Base-by-base conservation (phyloP, 2,113 vertebrate species). In the Stomatorhinus ivindoensis region DNA sequence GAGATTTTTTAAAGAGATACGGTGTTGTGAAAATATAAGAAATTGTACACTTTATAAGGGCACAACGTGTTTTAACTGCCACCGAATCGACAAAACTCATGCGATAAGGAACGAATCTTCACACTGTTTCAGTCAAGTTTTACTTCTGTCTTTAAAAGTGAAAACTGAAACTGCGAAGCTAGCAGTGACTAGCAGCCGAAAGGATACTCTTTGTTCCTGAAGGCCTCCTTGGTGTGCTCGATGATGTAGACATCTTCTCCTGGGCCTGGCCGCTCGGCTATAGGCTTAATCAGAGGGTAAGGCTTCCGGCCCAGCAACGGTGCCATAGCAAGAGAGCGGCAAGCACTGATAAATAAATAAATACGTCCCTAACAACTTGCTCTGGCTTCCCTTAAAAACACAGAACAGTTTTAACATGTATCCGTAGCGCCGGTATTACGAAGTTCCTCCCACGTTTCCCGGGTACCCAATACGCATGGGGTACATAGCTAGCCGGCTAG, bases 161-260 rank as follows among this genome's bases (percentile, higher is more conserved):
- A 47, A 86, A 47, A 50, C 83, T 4, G 9, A 13, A 21, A 46
- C 84, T 17, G 47, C 39, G 47, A n/a, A n/a, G 44, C 24, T 51
- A n/a, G 44, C 84, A 44, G 11, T 7, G 8, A 3, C 47, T 9
- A 42, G 58, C 61, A 27, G n/a, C 27, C n/a, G 61, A 88, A 96
- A 95, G 97, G 98, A 98, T 98, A 99, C 98, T 99, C 98, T 96
- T 97, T 97, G 94, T 97, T 98, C 96, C 95, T 97, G 96, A 98
- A 98, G 96, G 97, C 97, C 96, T 99, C 98, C 93, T 97, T 97
- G 91, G 96, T 97, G 96, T 98, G 98, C 89, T 97, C 95, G 94
- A 98, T 96, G 93, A 96, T 96, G 96, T 95, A 98, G 91, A 97
- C 95, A 91, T 96, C 95, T 91, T 98, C 97, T 86, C 94, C 97